phyloP scores from a whole-genome alignment of 2,113 vertebrate genomes.

The Amphiprion percula region DNA sequence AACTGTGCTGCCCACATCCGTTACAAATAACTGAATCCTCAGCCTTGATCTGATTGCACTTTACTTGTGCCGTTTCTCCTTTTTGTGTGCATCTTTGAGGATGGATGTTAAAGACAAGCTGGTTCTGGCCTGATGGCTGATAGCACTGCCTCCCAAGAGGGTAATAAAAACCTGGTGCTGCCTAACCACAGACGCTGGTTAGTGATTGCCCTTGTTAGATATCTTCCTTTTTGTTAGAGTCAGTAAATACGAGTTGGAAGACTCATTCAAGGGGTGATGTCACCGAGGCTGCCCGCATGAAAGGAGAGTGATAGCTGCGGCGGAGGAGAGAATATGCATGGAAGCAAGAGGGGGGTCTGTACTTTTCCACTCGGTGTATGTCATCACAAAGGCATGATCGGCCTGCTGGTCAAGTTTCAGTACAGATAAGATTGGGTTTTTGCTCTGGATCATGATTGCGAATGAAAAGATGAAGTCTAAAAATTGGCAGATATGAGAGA shows the following conservation, averaged over 20 bases:
- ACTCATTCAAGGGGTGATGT: conserved; percentile 74
- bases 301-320: conserved; percentile 69
- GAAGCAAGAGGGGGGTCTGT: conserved; percentile 72
- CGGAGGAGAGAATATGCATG: conserved; percentile 66
- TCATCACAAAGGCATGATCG: conserved; percentile 77
- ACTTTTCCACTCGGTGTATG: conserved; percentile 77
- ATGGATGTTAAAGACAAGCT: conserved; percentile 50
- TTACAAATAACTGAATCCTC: conserved; percentile 49
- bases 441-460: conserved; percentile 39
- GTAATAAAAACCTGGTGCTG: conserved; percentile 73
- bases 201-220: conserved; percentile 70
- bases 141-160: conserved; percentile 77
- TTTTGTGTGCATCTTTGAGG: conserved; percentile 49
- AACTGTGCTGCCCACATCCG: conserved; percentile 48
- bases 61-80: conserved; percentile 42
- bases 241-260: conserved; percentile 70
- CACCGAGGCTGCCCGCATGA: conserved; percentile 73
- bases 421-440: conserved; percentile 67
- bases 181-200: conserved; percentile 59
- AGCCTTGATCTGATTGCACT: conserved; percentile 42
- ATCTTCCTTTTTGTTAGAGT: conserved; percentile 71
- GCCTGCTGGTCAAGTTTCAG: conserved; percentile 71
- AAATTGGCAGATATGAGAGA: conserved; percentile 33
- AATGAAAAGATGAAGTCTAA: conserved; percentile 24
- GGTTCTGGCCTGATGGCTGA: conserved; percentile 66